Conservation (phyloP, 2,797 vertebrate species). For the Danio albolineatus region DNA sequence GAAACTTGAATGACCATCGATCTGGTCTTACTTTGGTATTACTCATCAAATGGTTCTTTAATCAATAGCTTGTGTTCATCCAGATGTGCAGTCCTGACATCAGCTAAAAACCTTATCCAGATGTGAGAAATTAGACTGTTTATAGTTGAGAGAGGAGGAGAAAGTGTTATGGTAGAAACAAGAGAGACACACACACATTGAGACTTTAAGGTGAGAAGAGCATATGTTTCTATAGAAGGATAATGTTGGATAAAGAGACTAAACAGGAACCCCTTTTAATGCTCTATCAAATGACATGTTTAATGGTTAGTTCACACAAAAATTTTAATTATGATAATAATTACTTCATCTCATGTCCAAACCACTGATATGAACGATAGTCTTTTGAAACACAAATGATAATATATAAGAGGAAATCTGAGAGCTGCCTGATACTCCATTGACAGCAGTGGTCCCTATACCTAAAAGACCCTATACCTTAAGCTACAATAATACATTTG, state of each 20-base stretch:
- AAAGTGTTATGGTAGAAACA: slow-evolving; percentile 1
- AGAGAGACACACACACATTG: background rate
- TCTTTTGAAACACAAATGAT: no score
- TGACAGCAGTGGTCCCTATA: no score
- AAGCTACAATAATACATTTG: no score
- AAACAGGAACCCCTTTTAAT: background rate
- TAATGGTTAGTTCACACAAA: no score
- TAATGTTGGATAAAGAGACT: background rate
- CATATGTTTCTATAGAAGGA: background rate
- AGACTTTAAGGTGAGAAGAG: slow-evolving; percentile 2
- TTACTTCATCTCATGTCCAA: no score
- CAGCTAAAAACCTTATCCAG: slow-evolving; percentile 11
- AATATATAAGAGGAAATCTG: no score
- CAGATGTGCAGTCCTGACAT: slow-evolving; percentile 42
- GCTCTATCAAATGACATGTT: background rate
- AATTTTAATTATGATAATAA: no score
- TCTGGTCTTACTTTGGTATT: slow-evolving; percentile 36
- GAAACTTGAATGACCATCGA: background rate
- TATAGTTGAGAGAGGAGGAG: slow-evolving; percentile 11
- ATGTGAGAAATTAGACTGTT: slow-evolving; percentile 32
- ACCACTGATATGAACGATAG: no score
- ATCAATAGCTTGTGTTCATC: slow-evolving; percentile 49
- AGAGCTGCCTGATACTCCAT: no score
- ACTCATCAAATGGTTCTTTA: slow-evolving; percentile 45
- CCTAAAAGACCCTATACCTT: no score